Conservation (phyloP, 1,140 invertebrate species). For the Sarcophaga peregrina region DNA sequence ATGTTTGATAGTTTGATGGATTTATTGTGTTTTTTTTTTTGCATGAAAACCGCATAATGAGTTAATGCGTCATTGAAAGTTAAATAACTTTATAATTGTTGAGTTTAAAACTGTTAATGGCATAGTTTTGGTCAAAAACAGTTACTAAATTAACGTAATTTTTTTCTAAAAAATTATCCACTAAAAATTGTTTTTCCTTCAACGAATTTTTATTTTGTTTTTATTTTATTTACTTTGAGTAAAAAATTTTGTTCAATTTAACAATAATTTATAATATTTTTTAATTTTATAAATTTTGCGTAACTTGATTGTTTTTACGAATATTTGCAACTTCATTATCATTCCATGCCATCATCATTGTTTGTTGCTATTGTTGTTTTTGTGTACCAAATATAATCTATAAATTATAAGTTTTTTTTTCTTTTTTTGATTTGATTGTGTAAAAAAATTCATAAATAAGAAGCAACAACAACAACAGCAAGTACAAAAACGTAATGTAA, state of each 20-base stretch:
- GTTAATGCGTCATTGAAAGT: neutral
- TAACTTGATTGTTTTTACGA: neutral
- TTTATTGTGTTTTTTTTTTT: neutral
- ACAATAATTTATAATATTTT: neutral
- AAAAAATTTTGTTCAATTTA: neutral
- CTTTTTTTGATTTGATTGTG: neutral
- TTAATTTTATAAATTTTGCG: neutral
- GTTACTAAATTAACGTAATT: neutral
- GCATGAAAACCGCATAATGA: too few relatives aligned
- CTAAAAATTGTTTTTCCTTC: neutral
- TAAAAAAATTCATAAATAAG: neutral
- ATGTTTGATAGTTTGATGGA: neutral
- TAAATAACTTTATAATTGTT: neutral
- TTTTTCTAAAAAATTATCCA: neutral
- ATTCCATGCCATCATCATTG: constrained; percentile 11
- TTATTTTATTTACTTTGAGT: neutral
- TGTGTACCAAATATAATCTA: neutral
- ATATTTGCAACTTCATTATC: constrained; percentile 24
- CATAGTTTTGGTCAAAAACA: neutral
- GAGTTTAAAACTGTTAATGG: neutral
- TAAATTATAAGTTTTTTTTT: constrained; percentile 13
- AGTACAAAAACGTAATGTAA: neutral
- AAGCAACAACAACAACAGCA: neutral
- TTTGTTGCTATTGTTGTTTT: neutral
- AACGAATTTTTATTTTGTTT: neutral